Percentiles rank a stretch among this genome's conserved stretches.
Evolutionary conservation across 2,113 vertebrate species (phyloP).

Genomic region (Neogale vison): DNA sequence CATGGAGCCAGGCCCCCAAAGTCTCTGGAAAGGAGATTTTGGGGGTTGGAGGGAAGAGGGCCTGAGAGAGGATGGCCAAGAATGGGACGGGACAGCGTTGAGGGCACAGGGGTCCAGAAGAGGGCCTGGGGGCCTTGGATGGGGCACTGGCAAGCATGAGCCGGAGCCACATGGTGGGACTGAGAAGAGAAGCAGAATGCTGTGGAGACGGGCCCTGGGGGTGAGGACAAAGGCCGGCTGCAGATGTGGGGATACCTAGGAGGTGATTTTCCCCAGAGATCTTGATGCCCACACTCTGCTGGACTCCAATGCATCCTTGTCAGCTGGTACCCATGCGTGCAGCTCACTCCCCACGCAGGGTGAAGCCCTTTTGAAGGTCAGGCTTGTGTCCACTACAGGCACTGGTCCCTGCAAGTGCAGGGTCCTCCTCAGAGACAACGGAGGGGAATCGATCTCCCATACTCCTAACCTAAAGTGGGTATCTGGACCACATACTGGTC

Average conservation of each 20-base stretch:
- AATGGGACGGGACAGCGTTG: fast-evolving
- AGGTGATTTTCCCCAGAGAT: background rate
- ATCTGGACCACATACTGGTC: background rate
- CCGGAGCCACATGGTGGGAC: background rate
- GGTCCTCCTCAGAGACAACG: background rate
- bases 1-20: background rate
- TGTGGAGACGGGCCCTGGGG: fast-evolving
- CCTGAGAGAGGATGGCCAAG: too few species aligned
- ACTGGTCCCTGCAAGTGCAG: background rate
- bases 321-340: background rate
- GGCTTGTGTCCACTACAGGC: fast-evolving
- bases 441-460: background rate
- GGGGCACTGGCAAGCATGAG: fast-evolving
- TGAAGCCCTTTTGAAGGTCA: background rate
- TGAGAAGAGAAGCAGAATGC: background rate
- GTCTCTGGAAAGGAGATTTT: background rate
- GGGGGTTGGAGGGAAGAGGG: fast-evolving
- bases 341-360: fast-evolving
- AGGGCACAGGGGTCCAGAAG: too few species aligned
- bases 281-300: background rate
- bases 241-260: background rate
- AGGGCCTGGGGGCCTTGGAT: background rate
- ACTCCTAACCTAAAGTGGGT: too few species aligned
- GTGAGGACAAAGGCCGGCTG: background rate
- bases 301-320: background rate